phyloP scores from a whole-genome alignment of 2,113 vertebrate species.

The Pluvianellus socialis region DNA sequence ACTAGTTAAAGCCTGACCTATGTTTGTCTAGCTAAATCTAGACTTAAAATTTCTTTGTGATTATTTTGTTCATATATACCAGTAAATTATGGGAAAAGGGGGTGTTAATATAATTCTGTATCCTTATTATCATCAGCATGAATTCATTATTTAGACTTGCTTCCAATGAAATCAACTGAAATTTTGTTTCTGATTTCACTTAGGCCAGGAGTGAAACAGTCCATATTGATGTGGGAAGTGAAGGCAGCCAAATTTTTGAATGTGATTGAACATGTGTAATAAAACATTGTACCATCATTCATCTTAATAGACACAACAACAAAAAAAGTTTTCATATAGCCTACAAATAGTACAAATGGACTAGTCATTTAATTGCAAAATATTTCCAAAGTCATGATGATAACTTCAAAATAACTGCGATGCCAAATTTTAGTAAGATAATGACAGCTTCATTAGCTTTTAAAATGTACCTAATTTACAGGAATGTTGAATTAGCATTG shows the following conservation, averaged over 20 bases:
- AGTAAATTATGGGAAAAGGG: background rate
- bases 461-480: conserved; percentile 47
- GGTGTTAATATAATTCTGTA: background rate
- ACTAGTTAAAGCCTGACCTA: background rate
- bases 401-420: conserved; percentile 1
- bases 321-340: background rate
- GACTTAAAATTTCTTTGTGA: background rate
- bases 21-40: background rate
- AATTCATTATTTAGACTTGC: background rate
- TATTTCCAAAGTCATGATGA: background rate
- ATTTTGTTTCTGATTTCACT: background rate
- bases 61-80: background rate
- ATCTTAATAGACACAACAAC: background rate
- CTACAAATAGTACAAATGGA: background rate
- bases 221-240: background rate
- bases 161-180: background rate
- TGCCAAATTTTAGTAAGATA: conserved; percentile 33
- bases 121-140: background rate
- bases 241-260: background rate
- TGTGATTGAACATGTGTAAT: background rate
- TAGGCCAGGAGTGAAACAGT: background rate
- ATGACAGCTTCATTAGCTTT: conserved; percentile 44
- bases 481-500: conserved; percentile 3
- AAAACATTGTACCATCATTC: background rate
- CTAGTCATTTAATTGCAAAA: conserved; percentile 8